phyloP scores from a whole-genome alignment of 2,888 invertebrate genomes.

The Callosobruchus maculatus region DNA sequence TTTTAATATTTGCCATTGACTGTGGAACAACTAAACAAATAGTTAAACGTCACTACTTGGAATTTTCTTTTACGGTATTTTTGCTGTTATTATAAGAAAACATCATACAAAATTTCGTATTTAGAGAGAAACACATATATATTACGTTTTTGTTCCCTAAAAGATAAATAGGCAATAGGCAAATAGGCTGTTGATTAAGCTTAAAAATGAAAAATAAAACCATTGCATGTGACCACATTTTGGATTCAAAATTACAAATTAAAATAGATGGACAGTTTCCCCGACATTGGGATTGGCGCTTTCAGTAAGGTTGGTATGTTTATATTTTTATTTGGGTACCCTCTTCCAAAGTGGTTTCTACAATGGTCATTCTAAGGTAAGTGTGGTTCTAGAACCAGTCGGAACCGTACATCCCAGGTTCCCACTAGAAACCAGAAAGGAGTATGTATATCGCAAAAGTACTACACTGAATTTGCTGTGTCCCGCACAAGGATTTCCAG shows the following conservation, averaged over 20 bases:
- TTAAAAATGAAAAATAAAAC: background rate
- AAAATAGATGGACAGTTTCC: background rate
- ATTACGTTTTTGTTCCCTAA: no score
- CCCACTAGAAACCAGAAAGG: conserved; percentile 64
- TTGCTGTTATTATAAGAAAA: no score
- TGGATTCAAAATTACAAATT: no score
- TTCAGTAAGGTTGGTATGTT: background rate
- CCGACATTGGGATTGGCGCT: background rate
- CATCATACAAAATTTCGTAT: no score
- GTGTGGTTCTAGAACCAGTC: conserved; percentile 48
- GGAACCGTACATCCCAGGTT: conserved; percentile 64
- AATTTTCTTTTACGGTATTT: no score
- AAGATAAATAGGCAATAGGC: no score
- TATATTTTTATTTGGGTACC: background rate
- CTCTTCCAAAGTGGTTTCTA: background rate
- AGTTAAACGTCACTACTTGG: no score
- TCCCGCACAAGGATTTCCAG: conserved; percentile 68
- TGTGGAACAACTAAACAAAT: no score
- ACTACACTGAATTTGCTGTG: conserved; percentile 56
- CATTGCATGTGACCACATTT: background rate
- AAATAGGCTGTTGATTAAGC: no score
- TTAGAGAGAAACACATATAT: no score
- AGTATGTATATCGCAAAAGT: conserved; percentile 53
- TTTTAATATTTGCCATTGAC: no score
- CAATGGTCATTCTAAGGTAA: background rate